Percentiles rank a stretch among this genome's conserved stretches.
Conservation (phyloP, 2,113 vertebrate genomes). For the Apodemus speciosus region DNA sequence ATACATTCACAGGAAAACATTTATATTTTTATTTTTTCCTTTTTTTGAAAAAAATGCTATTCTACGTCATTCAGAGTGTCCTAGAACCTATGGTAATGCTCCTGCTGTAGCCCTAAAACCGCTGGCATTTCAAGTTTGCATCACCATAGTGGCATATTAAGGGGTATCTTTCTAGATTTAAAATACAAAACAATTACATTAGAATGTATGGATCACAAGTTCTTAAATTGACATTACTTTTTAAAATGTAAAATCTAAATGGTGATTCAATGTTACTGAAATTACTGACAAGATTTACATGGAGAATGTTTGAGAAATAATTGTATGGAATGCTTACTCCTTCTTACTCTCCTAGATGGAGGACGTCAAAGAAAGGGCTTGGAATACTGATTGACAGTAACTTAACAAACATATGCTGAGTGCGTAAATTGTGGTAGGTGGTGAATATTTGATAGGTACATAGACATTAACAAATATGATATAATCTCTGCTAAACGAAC, state of each 20-base stretch:
- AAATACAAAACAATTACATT: not conserved
- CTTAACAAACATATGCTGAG: not conserved
- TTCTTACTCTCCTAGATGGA: not conserved
- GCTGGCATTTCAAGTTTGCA: not conserved
- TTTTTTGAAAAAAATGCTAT: not conserved
- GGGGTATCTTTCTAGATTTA: not conserved
- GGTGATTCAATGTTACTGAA: slow-evolving; percentile 3
- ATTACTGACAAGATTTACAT: not conserved
- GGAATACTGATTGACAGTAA: not conserved
- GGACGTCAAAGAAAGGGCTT: not conserved
- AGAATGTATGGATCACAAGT: not conserved
- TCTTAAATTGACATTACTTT: slow-evolving; percentile 19
- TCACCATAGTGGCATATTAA: not conserved
- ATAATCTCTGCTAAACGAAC: not conserved
- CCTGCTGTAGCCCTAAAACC: not conserved
- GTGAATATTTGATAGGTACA: not conserved
- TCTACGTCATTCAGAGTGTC: not conserved
- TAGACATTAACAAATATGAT: not conserved
- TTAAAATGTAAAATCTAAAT: not conserved
- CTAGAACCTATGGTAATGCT: not conserved
- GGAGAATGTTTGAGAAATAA: slow-evolving; percentile 25
- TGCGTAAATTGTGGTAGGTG: not conserved
- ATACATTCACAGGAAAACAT: not conserved
- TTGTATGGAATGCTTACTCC: not conserved
- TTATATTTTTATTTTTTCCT: not conserved